A percentile compares a stretch with the other conserved stretches of the same genome.
Evolutionary conservation across 2,888 invertebrate genomes (phyloP).

Genomic region (Chymomyza caudatula): DNA sequence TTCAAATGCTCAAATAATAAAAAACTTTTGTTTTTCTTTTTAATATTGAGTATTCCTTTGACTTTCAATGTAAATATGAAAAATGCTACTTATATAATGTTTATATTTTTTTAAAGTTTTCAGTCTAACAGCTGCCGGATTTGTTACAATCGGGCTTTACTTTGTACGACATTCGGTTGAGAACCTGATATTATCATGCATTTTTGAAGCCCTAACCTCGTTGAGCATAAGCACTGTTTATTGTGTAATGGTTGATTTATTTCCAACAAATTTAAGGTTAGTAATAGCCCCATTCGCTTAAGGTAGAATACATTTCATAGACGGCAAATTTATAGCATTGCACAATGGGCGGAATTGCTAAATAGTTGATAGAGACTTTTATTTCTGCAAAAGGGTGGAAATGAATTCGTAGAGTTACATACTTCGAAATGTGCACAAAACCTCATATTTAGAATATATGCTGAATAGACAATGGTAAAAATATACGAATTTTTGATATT

Average conservation of each 20-base stretch:
- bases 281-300: slow-evolving; percentile 10
- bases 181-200: slow-evolving; percentile 86
- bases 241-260: slow-evolving; percentile 89
- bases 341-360: too few relatives aligned
- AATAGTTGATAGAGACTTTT: too few relatives aligned
- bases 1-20: too few relatives aligned
- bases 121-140: slow-evolving; percentile 85
- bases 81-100: neutral
- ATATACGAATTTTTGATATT: too few relatives aligned
- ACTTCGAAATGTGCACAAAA: too few relatives aligned
- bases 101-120: slow-evolving; percentile 80
- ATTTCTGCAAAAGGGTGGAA: too few relatives aligned
- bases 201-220: slow-evolving; percentile 89
- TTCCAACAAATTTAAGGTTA: slow-evolving; percentile 90
- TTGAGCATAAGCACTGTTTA: slow-evolving; percentile 89
- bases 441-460: too few relatives aligned
- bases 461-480: too few relatives aligned
- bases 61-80: too few relatives aligned
- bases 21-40: neutral
- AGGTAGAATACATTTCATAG: neutral
- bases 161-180: slow-evolving; percentile 85
- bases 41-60: neutral
- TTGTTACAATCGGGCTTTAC: slow-evolving; percentile 86
- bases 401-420: too few relatives aligned
- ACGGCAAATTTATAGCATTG: too few relatives aligned